Evolutionary conservation across 2,888 invertebrate species (phyloP).

Genomic region (Drosophila borborema): DNA sequence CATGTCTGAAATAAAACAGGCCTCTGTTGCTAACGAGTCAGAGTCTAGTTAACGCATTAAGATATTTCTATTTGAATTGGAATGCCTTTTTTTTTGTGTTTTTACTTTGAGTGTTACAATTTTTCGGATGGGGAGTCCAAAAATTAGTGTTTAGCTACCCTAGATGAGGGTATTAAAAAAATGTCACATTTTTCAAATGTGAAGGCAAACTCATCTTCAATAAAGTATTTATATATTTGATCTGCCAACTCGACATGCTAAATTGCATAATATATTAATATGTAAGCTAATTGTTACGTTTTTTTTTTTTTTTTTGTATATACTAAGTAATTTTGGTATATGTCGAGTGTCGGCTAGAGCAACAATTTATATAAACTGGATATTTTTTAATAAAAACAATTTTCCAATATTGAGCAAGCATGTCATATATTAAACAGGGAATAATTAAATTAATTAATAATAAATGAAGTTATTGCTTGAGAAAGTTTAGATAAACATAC

Average conservation of each 20-base stretch:
- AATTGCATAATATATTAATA: neutral
- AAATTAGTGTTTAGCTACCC: slow-evolving; percentile 3
- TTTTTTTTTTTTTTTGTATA: neutral
- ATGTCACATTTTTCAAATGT: neutral
- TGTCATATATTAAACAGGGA: too few relatives aligned
- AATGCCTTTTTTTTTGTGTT: slow-evolving; percentile 3
- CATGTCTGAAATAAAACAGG: slow-evolving; percentile 52
- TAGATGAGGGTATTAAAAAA: slow-evolving; percentile 6
- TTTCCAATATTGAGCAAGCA: neutral
- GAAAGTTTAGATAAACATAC: too few relatives aligned
- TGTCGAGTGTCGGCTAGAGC: neutral
- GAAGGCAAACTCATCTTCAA: slow-evolving; percentile 1
- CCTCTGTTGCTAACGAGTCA: neutral
- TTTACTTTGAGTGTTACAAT: slow-evolving; percentile 8
- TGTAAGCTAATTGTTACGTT: neutral
- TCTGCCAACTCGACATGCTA: neutral
- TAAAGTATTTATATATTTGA: neutral
- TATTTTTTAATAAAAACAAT: neutral
- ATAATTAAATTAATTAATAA: too few relatives aligned
- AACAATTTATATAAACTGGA: neutral
- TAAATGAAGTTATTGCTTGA: too few relatives aligned
- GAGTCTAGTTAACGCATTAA: slow-evolving; percentile 10
- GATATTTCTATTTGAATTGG: neutral
- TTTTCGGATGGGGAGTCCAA: neutral
- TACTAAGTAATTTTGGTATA: neutral